phyloP scores from a whole-genome alignment of 2,797 vertebrate genomes.

The Cercopithecus hamlyni region DNA sequence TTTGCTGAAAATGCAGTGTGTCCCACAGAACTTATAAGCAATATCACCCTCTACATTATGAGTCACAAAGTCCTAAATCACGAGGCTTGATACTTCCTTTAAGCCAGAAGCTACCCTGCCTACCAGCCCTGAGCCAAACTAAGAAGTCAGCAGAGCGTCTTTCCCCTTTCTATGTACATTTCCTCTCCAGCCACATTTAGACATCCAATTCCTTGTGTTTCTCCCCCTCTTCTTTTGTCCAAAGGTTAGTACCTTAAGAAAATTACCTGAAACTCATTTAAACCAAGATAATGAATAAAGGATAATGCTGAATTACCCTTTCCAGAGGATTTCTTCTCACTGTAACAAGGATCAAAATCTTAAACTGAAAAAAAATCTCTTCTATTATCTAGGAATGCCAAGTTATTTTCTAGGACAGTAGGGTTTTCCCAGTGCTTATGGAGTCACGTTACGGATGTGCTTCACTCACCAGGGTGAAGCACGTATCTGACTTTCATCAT shows the following conservation, averaged over 20 bases:
- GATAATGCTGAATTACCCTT: not conserved
- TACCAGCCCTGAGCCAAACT: not conserved
- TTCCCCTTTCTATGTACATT: not conserved
- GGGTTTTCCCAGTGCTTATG: not conserved
- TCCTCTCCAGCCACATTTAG: not conserved
- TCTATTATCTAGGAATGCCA: not conserved
- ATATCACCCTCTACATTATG: not conserved
- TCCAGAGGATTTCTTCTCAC: not conserved
- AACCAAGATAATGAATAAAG: not conserved
- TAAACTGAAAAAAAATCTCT: not conserved
- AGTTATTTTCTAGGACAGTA: not conserved
- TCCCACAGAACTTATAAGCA: not conserved
- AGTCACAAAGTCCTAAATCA: constrained; percentile 22
- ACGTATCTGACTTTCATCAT: rapidly evolving
- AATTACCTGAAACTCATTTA: constrained; percentile 39
- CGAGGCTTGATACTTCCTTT: not conserved
- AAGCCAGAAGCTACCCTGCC: not conserved
- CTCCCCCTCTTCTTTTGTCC: not conserved
- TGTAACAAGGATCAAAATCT: constrained; percentile 23
- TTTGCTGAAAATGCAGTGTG: not conserved
- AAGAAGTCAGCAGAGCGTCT: not conserved
- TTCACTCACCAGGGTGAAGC: not conserved
- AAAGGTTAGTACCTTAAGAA: not conserved
- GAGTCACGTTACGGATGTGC: not conserved
- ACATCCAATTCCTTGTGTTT: not conserved